These are phyloP conservation scores for Zaprionus capensis DNA, from an alignment of 1,140 invertebrate genomes.

Conservation along the genomic window DNA sequence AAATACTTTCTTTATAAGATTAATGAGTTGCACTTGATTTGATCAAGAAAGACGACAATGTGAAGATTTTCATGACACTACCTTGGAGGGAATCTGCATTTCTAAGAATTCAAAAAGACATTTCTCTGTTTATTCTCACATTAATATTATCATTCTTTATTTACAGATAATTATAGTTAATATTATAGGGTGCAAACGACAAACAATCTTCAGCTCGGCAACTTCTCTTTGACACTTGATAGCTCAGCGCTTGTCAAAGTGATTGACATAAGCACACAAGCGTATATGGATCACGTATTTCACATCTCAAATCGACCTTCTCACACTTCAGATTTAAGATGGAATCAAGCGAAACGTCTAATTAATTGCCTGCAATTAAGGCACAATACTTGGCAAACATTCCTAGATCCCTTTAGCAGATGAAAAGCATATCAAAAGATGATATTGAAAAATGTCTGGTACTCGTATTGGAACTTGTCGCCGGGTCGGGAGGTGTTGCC, in stretches of 20 bases:
- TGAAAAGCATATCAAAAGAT: constrained; percentile 33
- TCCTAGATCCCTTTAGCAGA: constrained; percentile 29
- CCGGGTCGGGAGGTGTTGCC: constrained; percentile 19
- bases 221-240: constrained; percentile 5
- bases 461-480: constrained; percentile 48
- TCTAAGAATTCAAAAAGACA: neutral
- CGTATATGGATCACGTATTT: constrained; percentile 5
- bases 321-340: constrained; percentile 29
- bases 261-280: constrained; percentile 40
- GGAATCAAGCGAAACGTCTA: constrained; percentile 24
- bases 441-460: constrained; percentile 50
- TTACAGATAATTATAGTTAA: constrained; percentile 6
- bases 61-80: neutral
- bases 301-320: constrained; percentile 20
- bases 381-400: constrained; percentile 41
- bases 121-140: neutral
- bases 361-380: constrained; percentile 73
- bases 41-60: neutral
- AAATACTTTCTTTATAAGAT: neutral
- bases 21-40: neutral
- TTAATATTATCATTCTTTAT: neutral
- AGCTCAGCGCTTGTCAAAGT: constrained; percentile 20
- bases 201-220: neutral
- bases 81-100: neutral
- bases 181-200: neutral